These are phyloP conservation scores for Hormaphis cornu DNA, from an alignment of 1,140 invertebrate species.

Conservation along the genomic window DNA sequence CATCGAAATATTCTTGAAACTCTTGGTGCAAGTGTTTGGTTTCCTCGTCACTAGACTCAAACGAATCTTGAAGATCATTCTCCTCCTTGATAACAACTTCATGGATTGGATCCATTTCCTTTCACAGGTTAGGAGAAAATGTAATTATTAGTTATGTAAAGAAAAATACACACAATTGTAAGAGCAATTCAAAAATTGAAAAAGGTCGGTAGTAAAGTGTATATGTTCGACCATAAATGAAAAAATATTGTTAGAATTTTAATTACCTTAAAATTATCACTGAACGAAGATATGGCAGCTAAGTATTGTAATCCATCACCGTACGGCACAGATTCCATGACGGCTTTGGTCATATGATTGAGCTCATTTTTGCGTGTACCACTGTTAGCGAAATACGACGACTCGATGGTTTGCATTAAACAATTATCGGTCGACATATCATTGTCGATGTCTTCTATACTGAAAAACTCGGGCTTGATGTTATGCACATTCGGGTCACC, in stretches of 20 bases:
- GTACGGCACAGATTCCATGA: conserved; percentile 32
- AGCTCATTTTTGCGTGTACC: neutral
- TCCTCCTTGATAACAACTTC: neutral
- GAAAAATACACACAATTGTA: no score
- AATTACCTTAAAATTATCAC: conserved; percentile 30
- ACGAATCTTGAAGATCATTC: neutral
- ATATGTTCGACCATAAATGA: no score
- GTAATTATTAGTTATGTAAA: no score
- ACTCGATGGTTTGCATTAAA: conserved; percentile 3
- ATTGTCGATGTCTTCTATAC: neutral
- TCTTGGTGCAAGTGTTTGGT: neutral
- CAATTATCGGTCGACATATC: conserved; percentile 2
- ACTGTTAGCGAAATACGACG: conserved; percentile 7
- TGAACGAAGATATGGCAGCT: conserved; percentile 33
- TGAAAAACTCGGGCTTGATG: neutral
- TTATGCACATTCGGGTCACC: neutral
- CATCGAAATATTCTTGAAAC: conserved; percentile 37
- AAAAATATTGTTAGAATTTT: neutral
- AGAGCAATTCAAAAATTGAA: no score
- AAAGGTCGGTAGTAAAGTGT: no score
- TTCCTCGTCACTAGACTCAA: conserved; percentile 22
- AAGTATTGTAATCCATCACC: conserved; percentile 33
- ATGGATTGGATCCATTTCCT: neutral
- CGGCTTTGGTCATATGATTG: conserved; percentile 10
- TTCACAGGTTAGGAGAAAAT: no score